These are phyloP conservation scores for Sclerodermus sp. DNA, from an alignment of 2,888 invertebrate genomes.

Conservation along the genomic window DNA sequence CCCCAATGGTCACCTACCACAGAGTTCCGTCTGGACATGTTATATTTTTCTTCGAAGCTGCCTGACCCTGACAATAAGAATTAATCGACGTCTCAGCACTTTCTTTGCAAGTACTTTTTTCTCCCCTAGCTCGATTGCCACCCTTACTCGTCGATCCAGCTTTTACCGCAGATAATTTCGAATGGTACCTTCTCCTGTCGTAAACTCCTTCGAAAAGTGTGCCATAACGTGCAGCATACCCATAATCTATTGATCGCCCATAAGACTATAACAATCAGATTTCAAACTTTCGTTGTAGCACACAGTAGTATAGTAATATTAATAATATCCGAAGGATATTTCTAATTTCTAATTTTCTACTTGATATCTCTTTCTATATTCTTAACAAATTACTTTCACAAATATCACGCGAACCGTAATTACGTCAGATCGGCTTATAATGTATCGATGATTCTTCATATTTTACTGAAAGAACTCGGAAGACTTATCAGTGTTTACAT, in stretches of 20 bases:
- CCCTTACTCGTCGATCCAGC: constrained; percentile 5
- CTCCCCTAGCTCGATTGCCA: constrained; percentile 1
- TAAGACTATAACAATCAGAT: too few relatives aligned
- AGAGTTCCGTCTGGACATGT: constrained; percentile 28
- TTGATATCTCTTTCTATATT: too few relatives aligned
- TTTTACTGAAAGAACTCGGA: too few relatives aligned
- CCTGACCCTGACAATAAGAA: constrained; percentile 46
- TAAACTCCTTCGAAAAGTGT: constrained; percentile 12
- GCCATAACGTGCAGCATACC: constrained; percentile 11
- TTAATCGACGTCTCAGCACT: constrained; percentile 42
- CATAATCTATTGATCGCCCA: constrained; percentile 13
- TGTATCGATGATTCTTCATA: too few relatives aligned
- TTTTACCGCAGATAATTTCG: constrained; percentile 20
- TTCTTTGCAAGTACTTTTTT: constrained; percentile 19
- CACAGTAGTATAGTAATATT: too few relatives aligned
- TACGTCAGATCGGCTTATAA: too few relatives aligned
- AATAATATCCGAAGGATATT: too few relatives aligned
- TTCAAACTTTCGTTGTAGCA: too few relatives aligned
- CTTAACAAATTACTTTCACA: too few relatives aligned
- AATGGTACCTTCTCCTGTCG: constrained; percentile 9
- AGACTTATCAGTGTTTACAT: too few relatives aligned
- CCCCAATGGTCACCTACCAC: constrained; percentile 24
- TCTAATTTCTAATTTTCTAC: too few relatives aligned
- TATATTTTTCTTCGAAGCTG: constrained; percentile 33
- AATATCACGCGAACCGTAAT: too few relatives aligned